Conservation (phyloP, 1,140 invertebrate species). For the honey bee (Apis mellifera) region Amel_HAv3.1 CM009945.2:5181001-5181500, state of each 20-base stretch:
- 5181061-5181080: background rate
- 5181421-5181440: constrained; percentile 52
- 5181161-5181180: constrained; percentile 47
- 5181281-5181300: constrained; percentile 47
- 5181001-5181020: constrained; percentile 38
- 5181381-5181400: constrained; percentile 67
- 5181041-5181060: constrained; percentile 30
- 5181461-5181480: background rate
- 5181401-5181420: constrained; percentile 59
- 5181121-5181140: constrained; percentile 9
- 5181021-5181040: constrained; percentile 17
- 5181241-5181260: constrained; percentile 49
- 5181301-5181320: constrained; percentile 32
- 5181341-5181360: constrained; percentile 44
- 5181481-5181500: background rate
- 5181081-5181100: background rate
- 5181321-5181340: constrained; percentile 62
- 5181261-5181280: constrained; percentile 44
- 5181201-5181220: constrained; percentile 54
- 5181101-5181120: background rate
- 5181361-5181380: constrained; percentile 65
- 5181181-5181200: constrained; percentile 56
- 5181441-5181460: background rate
- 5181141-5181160: constrained; percentile 44
- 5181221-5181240: constrained; percentile 55